These are phyloP conservation scores for Rissa tridactyla DNA, from an alignment of 2,113 vertebrate species.

Conservation along the genomic window DNA sequence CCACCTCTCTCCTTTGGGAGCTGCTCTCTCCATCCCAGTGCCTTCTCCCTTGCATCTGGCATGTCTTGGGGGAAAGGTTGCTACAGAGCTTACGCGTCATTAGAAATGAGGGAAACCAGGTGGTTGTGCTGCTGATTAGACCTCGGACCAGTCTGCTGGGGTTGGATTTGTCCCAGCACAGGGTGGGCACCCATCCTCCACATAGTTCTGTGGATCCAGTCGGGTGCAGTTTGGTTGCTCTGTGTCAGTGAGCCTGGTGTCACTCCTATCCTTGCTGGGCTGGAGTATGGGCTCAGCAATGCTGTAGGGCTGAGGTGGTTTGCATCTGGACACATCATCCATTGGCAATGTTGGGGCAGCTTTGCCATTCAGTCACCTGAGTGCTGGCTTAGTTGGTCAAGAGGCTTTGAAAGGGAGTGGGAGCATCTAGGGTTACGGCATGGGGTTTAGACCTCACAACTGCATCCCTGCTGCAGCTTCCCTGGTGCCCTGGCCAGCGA, in stretches of 20 bases:
- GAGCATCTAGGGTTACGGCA: not conserved
- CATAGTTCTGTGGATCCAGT: rapidly evolving
- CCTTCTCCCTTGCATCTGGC: not conserved
- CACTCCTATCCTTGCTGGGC: not conserved
- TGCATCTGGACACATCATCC: not conserved
- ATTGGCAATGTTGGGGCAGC: not conserved
- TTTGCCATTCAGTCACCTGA: not conserved
- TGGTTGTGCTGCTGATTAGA: not conserved
- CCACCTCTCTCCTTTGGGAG: not conserved
- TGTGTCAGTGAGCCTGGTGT: not conserved
- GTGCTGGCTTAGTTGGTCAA: not conserved
- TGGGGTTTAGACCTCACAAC: not conserved
- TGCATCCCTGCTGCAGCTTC: not conserved
- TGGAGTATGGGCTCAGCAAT: not conserved
- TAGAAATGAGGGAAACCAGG: not conserved
- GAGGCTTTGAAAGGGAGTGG: not conserved
- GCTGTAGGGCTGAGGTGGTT: not conserved
- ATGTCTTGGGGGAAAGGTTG: not conserved
- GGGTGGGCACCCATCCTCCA: not conserved
- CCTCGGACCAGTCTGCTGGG: not conserved
- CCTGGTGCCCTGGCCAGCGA: not conserved
- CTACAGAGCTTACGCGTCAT: not conserved
- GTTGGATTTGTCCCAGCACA: not conserved
- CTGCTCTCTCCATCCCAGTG: not conserved
- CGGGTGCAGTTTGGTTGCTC: not conserved